phyloP scores from a whole-genome alignment of 2,113 vertebrate genomes.

The Paracanthobrama guichenoti region DNA sequence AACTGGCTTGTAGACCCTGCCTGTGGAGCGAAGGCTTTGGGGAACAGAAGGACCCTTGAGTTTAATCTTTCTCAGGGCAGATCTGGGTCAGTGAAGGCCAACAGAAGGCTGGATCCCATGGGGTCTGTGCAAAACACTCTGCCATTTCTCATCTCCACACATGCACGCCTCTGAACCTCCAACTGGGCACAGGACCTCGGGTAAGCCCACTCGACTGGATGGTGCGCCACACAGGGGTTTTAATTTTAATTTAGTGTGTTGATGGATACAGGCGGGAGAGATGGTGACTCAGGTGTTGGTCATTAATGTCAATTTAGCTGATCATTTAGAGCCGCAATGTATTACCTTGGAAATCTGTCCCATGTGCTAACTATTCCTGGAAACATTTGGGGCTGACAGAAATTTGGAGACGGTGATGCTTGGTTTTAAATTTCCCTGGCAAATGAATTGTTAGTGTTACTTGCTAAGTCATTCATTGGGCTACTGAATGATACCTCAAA shows the following conservation, averaged over 20 bases:
- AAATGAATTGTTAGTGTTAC: not conserved
- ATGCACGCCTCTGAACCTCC: conserved; percentile 3
- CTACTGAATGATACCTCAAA: not conserved
- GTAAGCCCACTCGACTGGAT: conserved; percentile 33
- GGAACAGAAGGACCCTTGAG: conserved; percentile 44
- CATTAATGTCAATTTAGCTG: conserved; percentile 69
- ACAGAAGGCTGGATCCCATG: conserved; percentile 49
- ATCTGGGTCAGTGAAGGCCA: conserved; percentile 54
- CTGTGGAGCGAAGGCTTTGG: not conserved
- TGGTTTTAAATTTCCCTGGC: not conserved
- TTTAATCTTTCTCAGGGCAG: conserved; percentile 53
- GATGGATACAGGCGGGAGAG: conserved; percentile 59
- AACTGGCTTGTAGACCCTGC: not conserved
- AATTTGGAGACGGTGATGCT: not conserved
- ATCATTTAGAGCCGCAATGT: conserved; percentile 60
- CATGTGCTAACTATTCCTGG: conserved; percentile 28
- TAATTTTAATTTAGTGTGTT: conserved; percentile 54
- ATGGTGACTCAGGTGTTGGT: conserved; percentile 59
- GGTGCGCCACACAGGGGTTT: conserved; percentile 27
- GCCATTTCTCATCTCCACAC: conserved; percentile 28
- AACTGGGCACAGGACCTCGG: not conserved
- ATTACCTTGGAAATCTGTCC: conserved; percentile 25
- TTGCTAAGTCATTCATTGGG: no score
- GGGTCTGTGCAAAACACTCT: conserved; percentile 40
- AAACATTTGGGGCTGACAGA: not conserved